Percentiles rank a stretch among this genome's conserved stretches.
phyloP scores from a whole-genome alignment of 2,797 vertebrate species.

The Glyptemys insculpta region DNA sequence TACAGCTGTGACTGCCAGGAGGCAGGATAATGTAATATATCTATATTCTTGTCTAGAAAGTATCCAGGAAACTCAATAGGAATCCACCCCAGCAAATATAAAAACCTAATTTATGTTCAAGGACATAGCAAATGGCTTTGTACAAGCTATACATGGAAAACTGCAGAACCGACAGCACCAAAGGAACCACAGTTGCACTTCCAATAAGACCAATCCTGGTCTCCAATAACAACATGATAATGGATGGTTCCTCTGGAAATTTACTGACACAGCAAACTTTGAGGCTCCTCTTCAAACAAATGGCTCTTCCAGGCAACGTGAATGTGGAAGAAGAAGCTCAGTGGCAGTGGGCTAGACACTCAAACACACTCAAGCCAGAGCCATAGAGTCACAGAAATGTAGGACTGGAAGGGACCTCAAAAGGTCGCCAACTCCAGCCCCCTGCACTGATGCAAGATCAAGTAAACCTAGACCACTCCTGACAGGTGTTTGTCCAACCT shows the following conservation, averaged over 20 bases:
- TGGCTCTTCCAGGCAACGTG: not conserved
- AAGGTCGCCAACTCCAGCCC: not conserved
- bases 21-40: not conserved
- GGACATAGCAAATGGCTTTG: not conserved
- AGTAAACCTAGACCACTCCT: not conserved
- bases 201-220: conserved; percentile 7
- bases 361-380: not conserved
- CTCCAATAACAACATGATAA: not conserved
- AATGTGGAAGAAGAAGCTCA: not conserved
- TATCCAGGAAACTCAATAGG: conserved; percentile 43
- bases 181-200: conserved; percentile 7
- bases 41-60: not conserved
- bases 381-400: not conserved
- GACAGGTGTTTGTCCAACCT: not conserved
- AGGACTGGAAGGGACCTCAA: not conserved
- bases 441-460: not conserved
- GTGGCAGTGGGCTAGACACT: rapidly evolving
- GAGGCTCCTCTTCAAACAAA: not conserved
- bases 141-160: not conserved
- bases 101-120: not conserved
- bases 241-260: conserved; percentile 22
- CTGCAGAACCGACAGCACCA: not conserved
- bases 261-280: not conserved
- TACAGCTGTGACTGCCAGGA: conserved; percentile 63
- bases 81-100: conserved; percentile 5